Evolutionary conservation across 2,888 invertebrate species (phyloP).

Genomic region (Cabera pusaria): DNA sequence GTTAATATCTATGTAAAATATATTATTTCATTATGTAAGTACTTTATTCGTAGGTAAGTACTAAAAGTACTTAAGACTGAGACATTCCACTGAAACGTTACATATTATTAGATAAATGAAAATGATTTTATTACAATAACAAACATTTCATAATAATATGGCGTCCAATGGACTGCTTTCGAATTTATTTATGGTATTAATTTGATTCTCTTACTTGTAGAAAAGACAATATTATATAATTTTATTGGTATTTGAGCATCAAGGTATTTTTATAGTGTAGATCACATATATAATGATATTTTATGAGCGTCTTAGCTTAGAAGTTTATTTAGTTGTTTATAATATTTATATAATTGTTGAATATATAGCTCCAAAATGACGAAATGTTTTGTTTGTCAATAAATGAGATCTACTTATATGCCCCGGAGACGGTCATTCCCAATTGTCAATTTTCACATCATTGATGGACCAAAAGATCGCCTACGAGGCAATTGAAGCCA

Average conservation of each 20-base stretch:
- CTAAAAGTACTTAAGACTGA: slow-evolving; percentile 74
- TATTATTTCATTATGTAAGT: too few relatives aligned
- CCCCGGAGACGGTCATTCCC: too few relatives aligned
- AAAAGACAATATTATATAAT: slow-evolving; percentile 1
- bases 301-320: too few relatives aligned
- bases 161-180: slow-evolving; percentile 8
- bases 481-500: too few relatives aligned
- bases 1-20: too few relatives aligned
- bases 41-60: too few relatives aligned
- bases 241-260: slow-evolving; percentile 1
- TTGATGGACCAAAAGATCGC: too few relatives aligned
- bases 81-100: slow-evolving; percentile 60
- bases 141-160: slow-evolving; percentile 11
- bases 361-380: background rate
- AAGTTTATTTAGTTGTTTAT: slow-evolving; percentile 2
- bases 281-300: slow-evolving; percentile 2
- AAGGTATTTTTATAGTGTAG: slow-evolving; percentile 11
- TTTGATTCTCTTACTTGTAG: slow-evolving; percentile 14
- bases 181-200: slow-evolving; percentile 28
- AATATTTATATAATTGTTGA: slow-evolving; percentile 6
- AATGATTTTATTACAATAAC: slow-evolving; percentile 4
- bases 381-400: too few relatives aligned
- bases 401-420: too few relatives aligned
- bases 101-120: slow-evolving; percentile 11
- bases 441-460: too few relatives aligned